These are phyloP conservation scores for Ictalurus furcatus DNA, from an alignment of 2,113 vertebrate genomes.

Conservation along the genomic window DNA sequence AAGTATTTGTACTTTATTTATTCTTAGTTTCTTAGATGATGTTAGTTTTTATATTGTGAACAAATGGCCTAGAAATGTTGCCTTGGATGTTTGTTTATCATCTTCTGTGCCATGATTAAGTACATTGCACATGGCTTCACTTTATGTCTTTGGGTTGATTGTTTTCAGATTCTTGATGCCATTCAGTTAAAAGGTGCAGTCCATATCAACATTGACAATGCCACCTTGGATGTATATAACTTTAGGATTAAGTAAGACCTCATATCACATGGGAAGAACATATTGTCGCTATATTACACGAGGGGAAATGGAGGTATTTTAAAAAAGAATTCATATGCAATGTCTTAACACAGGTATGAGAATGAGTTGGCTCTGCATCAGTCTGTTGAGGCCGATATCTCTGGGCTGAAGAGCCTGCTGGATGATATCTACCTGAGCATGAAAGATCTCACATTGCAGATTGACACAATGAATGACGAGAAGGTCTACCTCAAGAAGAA, in stretches of 20 bases:
- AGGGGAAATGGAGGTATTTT: background rate
- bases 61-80: background rate
- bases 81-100: no score
- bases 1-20: background rate
- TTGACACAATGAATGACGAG: constrained; percentile 67
- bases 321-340: background rate
- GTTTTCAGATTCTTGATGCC: constrained; percentile 31
- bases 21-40: background rate
- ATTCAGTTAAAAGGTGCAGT: constrained; percentile 65
- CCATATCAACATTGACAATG: constrained; percentile 72
- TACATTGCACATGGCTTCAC: background rate
- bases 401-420: constrained; percentile 70
- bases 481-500: constrained; percentile 68
- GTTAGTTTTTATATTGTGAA: background rate
- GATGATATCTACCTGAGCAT: constrained; percentile 70
- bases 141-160: background rate
- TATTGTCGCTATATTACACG: background rate
- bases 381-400: constrained; percentile 84
- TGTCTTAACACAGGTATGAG: constrained; percentile 52
- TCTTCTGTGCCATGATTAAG: constrained; percentile 51
- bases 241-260: constrained; percentile 68
- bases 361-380: constrained; percentile 79
- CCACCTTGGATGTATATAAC: constrained; percentile 74
- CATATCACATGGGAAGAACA: background rate
- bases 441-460: constrained; percentile 67